Percentiles rank a stretch among this genome's conserved stretches.
Evolutionary conservation across 1,140 invertebrate species (phyloP).

Genomic region (Zeugodacus cucurbitae): DNA sequence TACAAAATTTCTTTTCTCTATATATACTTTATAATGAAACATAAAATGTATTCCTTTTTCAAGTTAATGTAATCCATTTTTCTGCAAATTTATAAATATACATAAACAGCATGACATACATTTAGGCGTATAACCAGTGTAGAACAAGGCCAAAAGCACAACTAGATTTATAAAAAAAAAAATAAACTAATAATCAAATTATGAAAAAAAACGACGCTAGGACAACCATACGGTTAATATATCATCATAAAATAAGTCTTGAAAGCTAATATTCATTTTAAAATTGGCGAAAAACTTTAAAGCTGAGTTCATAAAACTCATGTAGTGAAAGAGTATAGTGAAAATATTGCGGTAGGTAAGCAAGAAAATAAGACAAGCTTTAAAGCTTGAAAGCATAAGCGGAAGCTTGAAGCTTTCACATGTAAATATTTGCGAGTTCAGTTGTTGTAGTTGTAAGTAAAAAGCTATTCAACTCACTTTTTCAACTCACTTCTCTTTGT

Average conservation of each 20-base stretch:
- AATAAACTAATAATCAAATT: background rate
- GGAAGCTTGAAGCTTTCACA: background rate
- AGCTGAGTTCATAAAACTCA: background rate
- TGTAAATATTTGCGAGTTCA: background rate
- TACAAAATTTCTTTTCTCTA: background rate
- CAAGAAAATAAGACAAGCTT: background rate
- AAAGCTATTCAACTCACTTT: conserved; percentile 33
- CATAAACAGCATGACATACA: background rate
- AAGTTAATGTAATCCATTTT: background rate
- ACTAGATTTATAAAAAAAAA: background rate
- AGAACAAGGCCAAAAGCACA: conserved; percentile 5
- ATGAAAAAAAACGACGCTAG: background rate
- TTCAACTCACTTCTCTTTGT: conserved; percentile 12
- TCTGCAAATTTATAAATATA: conserved; percentile 22
- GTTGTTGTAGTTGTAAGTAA: conserved; percentile 12
- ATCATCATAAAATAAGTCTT: background rate
- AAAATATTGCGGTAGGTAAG: background rate
- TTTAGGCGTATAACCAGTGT: background rate
- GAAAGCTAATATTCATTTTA: background rate
- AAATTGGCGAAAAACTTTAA: background rate
- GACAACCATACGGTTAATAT: background rate
- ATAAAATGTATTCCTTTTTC: background rate
- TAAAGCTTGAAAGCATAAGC: conserved; percentile 9
- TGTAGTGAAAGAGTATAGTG: background rate
- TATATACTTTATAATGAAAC: background rate